Evolutionary conservation across 2,888 invertebrate species (phyloP).

Genomic region (Pyrocoelia pectoralis): DNA sequence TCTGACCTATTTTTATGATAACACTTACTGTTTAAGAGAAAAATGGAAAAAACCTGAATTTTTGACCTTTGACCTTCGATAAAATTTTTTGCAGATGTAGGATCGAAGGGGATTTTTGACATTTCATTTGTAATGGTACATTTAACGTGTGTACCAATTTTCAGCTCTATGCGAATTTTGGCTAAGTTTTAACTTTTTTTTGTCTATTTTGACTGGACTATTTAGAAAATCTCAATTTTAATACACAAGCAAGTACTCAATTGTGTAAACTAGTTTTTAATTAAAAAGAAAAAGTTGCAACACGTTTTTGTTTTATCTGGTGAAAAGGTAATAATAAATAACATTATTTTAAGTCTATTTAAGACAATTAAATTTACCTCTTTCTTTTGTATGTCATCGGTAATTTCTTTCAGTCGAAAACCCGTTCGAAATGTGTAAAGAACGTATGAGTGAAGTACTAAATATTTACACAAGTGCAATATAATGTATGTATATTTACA

Average conservation of each 20-base stretch:
- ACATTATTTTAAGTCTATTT: neutral
- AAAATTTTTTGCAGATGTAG: no score
- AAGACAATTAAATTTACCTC: conserved; percentile 8
- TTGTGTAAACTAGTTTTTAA: conserved; percentile 1
- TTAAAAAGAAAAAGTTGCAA: conserved; percentile 3
- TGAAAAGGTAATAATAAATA: conserved; percentile 9
- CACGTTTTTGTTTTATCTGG: neutral
- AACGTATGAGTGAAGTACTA: conserved; percentile 2
- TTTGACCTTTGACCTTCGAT: no score
- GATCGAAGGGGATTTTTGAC: no score
- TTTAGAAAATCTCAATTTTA: no score
- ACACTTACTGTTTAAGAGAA: no score
- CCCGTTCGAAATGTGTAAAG: conserved; percentile 21
- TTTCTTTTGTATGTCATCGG: conserved; percentile 15
- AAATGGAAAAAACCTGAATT: no score
- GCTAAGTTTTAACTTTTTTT: no score
- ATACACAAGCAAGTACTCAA: neutral
- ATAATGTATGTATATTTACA: conserved; percentile 3
- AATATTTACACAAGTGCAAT: conserved; percentile 24
- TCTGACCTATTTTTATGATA: no score
- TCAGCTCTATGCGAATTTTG: no score
- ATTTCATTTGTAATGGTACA: no score
- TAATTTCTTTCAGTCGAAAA: conserved; percentile 16
- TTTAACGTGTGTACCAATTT: no score
- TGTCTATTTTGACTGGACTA: no score